A percentile compares a stretch with the other conserved stretches of the same genome.
phyloP scores from a whole-genome alignment of 2,888 invertebrate genomes.

The Deilephila elpenor region DNA sequence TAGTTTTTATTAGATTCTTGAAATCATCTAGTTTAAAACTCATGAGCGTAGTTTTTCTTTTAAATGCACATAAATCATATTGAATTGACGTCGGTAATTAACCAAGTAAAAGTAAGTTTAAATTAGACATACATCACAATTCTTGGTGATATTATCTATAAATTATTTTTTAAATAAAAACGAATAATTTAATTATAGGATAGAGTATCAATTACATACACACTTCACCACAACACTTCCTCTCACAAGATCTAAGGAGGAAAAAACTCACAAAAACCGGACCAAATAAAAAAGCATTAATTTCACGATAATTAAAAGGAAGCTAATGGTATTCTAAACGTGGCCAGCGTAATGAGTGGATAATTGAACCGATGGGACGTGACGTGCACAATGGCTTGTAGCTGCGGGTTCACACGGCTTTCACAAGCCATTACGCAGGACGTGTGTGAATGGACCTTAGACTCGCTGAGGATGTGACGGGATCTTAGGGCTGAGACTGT shows the following conservation, averaged over 20 bases:
- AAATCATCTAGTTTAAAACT: too few relatives aligned
- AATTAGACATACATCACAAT: too few relatives aligned
- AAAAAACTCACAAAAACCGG: neutral
- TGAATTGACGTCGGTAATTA: too few relatives aligned
- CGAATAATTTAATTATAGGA: too few relatives aligned
- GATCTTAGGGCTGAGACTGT: constrained; percentile 46
- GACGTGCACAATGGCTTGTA: constrained; percentile 67
- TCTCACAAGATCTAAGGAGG: neutral
- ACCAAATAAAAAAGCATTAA: neutral
- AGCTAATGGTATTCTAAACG: constrained; percentile 51
- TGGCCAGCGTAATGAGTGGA: constrained; percentile 64
- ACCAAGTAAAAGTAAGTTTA: too few relatives aligned
- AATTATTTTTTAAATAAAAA: too few relatives aligned
- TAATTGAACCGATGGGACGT: constrained; percentile 67
- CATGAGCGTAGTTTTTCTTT: too few relatives aligned
- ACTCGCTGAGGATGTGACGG: constrained; percentile 33
- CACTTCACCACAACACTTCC: too few relatives aligned
- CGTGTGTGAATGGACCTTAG: constrained; percentile 54
- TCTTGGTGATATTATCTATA: too few relatives aligned
- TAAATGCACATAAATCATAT: too few relatives aligned
- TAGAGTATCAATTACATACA: too few relatives aligned
- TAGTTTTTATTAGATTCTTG: too few relatives aligned
- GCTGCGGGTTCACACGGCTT: constrained; percentile 69
- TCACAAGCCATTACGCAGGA: constrained; percentile 75
- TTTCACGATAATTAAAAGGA: constrained; percentile 30